Evolutionary conservation across 2,113 vertebrate genomes (phyloP).

Genomic region (Perccottus glenii): DNA sequence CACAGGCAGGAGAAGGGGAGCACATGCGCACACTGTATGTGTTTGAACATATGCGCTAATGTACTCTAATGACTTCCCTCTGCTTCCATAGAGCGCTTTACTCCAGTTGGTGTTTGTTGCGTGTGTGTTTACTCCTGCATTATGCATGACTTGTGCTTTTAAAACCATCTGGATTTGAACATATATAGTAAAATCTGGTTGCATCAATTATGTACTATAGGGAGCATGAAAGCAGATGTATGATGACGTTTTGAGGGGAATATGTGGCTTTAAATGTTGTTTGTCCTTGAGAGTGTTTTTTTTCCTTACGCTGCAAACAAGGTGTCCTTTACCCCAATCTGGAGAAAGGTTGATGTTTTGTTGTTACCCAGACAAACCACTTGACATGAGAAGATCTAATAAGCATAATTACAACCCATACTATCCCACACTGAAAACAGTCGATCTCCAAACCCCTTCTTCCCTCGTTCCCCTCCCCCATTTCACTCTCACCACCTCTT

Average conservation of each 20-base stretch:
- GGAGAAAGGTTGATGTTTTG: neutral
- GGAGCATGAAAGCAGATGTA: neutral
- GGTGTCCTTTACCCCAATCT: neutral
- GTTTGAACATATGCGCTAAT: neutral
- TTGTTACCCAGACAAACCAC: neutral
- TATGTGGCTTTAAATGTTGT: conserved; percentile 8
- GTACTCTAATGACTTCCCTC: conserved; percentile 15
- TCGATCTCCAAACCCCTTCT: conserved; percentile 42
- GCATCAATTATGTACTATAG: conserved; percentile 50
- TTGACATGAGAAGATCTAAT: conserved; percentile 20
- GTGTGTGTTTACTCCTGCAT: conserved; percentile 17
- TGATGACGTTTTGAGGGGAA: neutral
- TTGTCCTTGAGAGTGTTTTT: conserved; percentile 45
- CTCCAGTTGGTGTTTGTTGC: conserved; percentile 8
- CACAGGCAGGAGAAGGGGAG: neutral
- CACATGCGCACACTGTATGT: neutral
- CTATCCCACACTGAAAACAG: conserved; percentile 1
- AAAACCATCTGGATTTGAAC: conserved; percentile 31
- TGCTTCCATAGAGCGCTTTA: neutral
- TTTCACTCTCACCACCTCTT: conserved; percentile 42
- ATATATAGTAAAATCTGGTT: conserved; percentile 19
- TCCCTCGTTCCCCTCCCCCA: conserved; percentile 25
- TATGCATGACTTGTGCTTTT: conserved; percentile 37
- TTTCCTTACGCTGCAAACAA: neutral
- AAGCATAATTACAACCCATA: conserved; percentile 9